Conservation (phyloP, 2,113 vertebrate genomes). For the Tachuris rubrigastra region DNA sequence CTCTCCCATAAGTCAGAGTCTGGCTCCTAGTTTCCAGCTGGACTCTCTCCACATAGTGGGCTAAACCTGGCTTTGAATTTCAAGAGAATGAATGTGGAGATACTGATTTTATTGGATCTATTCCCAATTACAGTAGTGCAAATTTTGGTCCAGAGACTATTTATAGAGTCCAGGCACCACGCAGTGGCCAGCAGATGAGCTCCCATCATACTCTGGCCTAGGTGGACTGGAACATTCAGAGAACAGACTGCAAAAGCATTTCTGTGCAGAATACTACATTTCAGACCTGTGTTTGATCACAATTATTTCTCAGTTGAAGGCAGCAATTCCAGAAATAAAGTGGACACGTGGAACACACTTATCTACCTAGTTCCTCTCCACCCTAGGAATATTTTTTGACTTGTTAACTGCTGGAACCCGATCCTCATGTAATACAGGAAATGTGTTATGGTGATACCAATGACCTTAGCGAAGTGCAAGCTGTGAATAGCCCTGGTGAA, state of each 20-base stretch:
- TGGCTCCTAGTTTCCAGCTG: neutral
- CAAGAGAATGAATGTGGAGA: neutral
- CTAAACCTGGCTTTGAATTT: neutral
- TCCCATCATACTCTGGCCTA: neutral
- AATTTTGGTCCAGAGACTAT: neutral
- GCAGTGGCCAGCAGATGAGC: neutral
- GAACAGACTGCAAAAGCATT: neutral
- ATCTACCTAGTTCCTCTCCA: slow-evolving; percentile 15
- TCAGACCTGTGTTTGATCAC: neutral
- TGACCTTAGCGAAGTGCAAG: slow-evolving; percentile 6
- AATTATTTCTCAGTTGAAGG: neutral
- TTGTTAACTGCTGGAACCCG: neutral
- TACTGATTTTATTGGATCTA: neutral
- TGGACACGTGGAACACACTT: neutral
- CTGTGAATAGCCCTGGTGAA: slow-evolving; percentile 30
- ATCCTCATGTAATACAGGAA: slow-evolving; percentile 51
- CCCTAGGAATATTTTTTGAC: slow-evolving; percentile 8
- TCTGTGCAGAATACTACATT: neutral
- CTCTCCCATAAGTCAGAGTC: neutral
- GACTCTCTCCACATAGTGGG: neutral
- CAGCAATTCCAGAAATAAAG: slow-evolving; percentile 28
- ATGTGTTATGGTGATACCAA: neutral
- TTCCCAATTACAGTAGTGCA: neutral
- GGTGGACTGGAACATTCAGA: neutral
- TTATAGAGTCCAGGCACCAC: neutral